phyloP scores from a whole-genome alignment of 1,140 invertebrate genomes.

The Oscheius sp. region DNA sequence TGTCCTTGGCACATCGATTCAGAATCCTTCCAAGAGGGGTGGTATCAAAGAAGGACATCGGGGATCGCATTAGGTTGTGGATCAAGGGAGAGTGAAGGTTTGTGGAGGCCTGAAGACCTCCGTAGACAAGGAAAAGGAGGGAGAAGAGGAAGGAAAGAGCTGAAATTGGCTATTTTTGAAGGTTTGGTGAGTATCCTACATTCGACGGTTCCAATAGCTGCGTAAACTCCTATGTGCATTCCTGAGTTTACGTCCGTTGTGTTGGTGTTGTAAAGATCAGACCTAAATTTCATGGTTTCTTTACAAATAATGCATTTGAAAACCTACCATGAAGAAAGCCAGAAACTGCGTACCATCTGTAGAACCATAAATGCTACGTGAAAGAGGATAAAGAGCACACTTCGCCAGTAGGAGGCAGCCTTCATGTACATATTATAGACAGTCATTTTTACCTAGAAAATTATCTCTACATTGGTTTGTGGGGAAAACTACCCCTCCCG shows the following conservation, averaged over 20 bases:
- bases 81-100: conserved; percentile 76
- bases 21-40: conserved; percentile 73
- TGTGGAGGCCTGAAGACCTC: conserved; percentile 62
- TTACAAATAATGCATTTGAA: background rate
- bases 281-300: background rate
- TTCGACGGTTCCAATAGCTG: background rate
- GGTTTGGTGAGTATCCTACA: background rate
- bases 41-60: conserved; percentile 69
- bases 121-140: conserved; percentile 44
- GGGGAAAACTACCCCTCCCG: conserved; percentile 18
- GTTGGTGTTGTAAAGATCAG: background rate
- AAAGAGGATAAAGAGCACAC: conserved; percentile 36
- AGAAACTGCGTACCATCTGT: conserved; percentile 40
- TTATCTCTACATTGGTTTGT: conserved; percentile 43
- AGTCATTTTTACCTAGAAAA: conserved; percentile 47
- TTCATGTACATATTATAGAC: conserved; percentile 46
- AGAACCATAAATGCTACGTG: conserved; percentile 33
- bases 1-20: conserved; percentile 67
- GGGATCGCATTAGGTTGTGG: conserved; percentile 72
- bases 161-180: background rate
- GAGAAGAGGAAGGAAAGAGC: background rate
- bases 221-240: background rate
- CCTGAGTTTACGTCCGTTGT: background rate
- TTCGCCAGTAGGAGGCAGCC: conserved; percentile 32
- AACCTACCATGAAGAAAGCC: conserved; percentile 49